Evolutionary conservation across 2,113 vertebrate species (phyloP).

Genomic region (Leucoraja erinaceus): DNA sequence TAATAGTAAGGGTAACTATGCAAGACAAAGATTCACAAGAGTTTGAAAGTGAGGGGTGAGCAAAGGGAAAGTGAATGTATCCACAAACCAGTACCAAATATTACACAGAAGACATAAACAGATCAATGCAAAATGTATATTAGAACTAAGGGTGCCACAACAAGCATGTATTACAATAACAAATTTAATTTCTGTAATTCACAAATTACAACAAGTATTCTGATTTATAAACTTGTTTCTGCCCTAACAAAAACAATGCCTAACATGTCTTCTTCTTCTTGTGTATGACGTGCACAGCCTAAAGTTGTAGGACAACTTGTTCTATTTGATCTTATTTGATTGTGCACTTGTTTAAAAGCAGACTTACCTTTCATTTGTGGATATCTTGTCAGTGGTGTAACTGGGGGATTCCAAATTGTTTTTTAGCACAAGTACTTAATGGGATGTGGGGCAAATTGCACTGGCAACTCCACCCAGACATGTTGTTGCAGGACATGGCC

Average conservation of each 20-base stretch:
- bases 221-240: not conserved
- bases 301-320: too few species aligned
- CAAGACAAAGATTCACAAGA: constrained; percentile 46
- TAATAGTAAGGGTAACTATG: constrained; percentile 33
- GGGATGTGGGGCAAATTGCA: not conserved
- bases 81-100: constrained; percentile 39
- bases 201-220: not conserved
- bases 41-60: constrained; percentile 47
- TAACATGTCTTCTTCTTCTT: not conserved
- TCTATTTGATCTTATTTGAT: too few species aligned
- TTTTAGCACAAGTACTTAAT: not conserved
- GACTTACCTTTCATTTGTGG: not conserved
- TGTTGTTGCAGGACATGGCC: not conserved
- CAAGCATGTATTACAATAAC: not conserved
- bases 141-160: constrained; percentile 31
- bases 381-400: not conserved
- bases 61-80: constrained; percentile 51
- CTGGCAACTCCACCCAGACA: not conserved
- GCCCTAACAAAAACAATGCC: not conserved
- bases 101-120: constrained; percentile 24
- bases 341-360: not conserved
- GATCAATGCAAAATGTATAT: not conserved
- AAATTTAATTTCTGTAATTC: not conserved
- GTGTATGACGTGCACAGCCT: too few species aligned
- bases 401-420: not conserved